Evolutionary conservation across 2,113 vertebrate genomes (phyloP).

Genomic region (Anhinga rufa): DNA sequence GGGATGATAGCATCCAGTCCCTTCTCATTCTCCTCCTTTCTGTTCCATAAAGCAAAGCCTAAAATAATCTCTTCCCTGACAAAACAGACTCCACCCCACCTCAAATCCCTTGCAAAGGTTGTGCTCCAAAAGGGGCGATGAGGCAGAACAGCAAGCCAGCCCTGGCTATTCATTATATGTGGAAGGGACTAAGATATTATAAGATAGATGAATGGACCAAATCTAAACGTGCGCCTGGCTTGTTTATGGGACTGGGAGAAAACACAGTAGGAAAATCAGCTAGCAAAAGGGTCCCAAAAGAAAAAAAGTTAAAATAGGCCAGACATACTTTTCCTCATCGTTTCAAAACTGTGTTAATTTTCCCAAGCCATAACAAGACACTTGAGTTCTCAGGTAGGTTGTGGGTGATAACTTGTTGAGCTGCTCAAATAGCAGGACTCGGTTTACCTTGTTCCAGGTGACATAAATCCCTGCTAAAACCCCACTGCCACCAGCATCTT

Average conservation of each 20-base stretch:
- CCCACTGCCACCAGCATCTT: neutral
- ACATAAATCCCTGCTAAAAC: neutral
- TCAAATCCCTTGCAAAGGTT: neutral
- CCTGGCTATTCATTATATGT: neutral
- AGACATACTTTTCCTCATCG: neutral
- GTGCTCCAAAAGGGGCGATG: neutral
- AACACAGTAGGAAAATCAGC: neutral
- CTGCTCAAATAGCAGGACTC: neutral
- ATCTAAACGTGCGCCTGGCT: neutral
- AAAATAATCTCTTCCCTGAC: neutral
- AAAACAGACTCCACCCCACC: neutral
- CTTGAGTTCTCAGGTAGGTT: neutral
- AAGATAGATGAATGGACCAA: neutral
- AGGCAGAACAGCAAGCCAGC: neutral
- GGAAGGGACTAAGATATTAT: neutral
- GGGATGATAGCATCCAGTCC: neutral
- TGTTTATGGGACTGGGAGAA: neutral
- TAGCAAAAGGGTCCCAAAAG: neutral
- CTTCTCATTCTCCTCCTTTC: neutral
- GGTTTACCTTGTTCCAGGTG: neutral
- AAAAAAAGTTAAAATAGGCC: neutral
- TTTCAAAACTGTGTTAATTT: neutral
- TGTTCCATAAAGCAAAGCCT: neutral
- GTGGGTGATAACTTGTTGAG: neutral
- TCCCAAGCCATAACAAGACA: neutral